These are phyloP conservation scores for Diarsia mendica DNA, from an alignment of 2,888 invertebrate genomes.

Conservation along the genomic window DNA sequence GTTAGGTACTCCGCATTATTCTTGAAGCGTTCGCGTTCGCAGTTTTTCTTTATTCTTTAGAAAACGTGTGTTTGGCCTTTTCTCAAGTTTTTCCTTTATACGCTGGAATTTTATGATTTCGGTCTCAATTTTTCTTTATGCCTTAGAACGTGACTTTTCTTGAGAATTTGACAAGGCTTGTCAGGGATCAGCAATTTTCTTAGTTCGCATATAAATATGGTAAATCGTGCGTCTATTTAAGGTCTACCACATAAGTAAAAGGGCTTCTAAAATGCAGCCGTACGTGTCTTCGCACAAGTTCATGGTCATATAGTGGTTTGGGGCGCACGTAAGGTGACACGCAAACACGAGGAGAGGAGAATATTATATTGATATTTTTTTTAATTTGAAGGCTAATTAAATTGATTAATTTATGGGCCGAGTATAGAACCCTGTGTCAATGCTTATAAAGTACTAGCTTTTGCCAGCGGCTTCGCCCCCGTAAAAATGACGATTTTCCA, in stretches of 20 bases:
- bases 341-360: neutral
- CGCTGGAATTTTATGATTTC: conserved; percentile 17
- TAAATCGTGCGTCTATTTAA: neutral
- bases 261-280: neutral
- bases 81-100: conserved; percentile 20
- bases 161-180: neutral
- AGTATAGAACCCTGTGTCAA: neutral
- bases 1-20: conserved; percentile 15
- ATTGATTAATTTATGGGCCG: neutral
- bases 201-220: too few relatives aligned
- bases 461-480: too few relatives aligned
- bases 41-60: conserved; percentile 39
- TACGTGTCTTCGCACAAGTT: conserved; percentile 25
- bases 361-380: neutral
- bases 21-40: neutral
- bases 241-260: conserved; percentile 26
- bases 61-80: conserved; percentile 15
- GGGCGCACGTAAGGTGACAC: conserved; percentile 10
- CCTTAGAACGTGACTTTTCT: conserved; percentile 1
- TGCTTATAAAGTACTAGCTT: neutral
- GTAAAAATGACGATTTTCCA: too few relatives aligned
- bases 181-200: too few relatives aligned
- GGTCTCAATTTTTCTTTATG: conserved; percentile 27
- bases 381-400: conserved; percentile 1
- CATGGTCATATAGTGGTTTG: conserved; percentile 30